phyloP scores from a whole-genome alignment of 2,888 invertebrate genomes.

The Gymnoscelis rufifasciata region DNA sequence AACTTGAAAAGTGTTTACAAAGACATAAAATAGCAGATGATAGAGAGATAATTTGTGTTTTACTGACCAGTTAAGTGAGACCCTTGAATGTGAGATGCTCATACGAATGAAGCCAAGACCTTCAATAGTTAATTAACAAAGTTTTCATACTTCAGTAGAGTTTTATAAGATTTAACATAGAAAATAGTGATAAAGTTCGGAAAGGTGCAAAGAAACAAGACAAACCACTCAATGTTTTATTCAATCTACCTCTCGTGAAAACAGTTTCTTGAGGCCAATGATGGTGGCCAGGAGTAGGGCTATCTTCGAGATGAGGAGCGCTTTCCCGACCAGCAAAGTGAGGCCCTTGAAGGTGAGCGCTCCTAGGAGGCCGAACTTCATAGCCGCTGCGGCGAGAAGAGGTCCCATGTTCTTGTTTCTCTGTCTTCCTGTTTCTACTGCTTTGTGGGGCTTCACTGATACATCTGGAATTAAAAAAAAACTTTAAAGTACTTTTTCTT shows the following conservation, averaged over 20 bases:
- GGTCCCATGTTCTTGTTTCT: slow-evolving; percentile 87
- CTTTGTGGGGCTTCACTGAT: slow-evolving; percentile 81
- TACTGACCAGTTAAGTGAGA: no score
- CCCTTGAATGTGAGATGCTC: no score
- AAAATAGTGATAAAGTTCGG: no score
- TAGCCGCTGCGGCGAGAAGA: slow-evolving; percentile 85
- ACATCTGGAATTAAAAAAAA: slow-evolving; percentile 72
- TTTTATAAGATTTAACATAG: no score
- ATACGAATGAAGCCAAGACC: no score
- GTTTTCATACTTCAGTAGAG: no score
- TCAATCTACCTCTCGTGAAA: slow-evolving; percentile 82
- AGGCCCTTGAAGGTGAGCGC: slow-evolving; percentile 89
- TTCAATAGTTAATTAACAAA: no score
- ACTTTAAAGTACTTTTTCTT: no score
- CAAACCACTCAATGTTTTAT: slow-evolving; percentile 28
- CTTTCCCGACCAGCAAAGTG: slow-evolving; percentile 90
- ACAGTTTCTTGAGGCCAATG: slow-evolving; percentile 89
- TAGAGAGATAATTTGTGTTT: no score
- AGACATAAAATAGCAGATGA: no score
- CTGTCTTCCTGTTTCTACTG: slow-evolving; percentile 82
- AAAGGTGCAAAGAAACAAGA: slow-evolving; percentile 4
- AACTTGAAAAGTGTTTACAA: no score
- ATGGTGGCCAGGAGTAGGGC: slow-evolving; percentile 88
- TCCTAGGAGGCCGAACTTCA: slow-evolving; percentile 89
- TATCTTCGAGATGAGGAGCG: slow-evolving; percentile 90